These are phyloP conservation scores for Bombus breviceps DNA, from an alignment of 1,140 invertebrate species.

Conservation along the genomic window DNA sequence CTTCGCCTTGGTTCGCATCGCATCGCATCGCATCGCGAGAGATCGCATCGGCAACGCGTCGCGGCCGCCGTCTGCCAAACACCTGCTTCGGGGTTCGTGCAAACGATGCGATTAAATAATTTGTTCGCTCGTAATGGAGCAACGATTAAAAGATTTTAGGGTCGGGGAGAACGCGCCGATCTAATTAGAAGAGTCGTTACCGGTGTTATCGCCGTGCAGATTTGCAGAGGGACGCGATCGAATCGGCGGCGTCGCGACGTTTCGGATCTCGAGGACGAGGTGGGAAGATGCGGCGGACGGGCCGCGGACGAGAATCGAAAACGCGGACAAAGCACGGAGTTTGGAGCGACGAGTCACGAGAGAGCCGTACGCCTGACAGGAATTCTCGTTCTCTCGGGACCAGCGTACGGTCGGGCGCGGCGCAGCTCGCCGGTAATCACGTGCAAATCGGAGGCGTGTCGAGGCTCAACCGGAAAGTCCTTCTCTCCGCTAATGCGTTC, in stretches of 20 bases:
- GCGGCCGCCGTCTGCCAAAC: constrained; percentile 22
- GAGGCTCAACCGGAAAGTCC: constrained; percentile 49
- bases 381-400: constrained; percentile 32
- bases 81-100: constrained; percentile 53
- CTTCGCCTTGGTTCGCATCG: not conserved
- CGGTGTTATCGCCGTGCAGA: not conserved
- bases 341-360: not conserved
- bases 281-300: not conserved
- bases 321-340: not conserved
- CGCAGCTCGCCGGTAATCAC: constrained; percentile 55
- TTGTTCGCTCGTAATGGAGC: constrained; percentile 58
- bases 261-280: not conserved
- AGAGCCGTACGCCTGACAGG: not conserved
- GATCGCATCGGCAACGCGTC: not conserved
- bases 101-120: constrained; percentile 60
- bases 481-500: constrained; percentile 49
- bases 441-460: constrained; percentile 68
- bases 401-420: constrained; percentile 17
- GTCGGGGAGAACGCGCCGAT: constrained; percentile 4
- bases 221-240: not conserved
- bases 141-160: constrained; percentile 60
- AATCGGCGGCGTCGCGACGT: not conserved
- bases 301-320: not conserved
- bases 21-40: not conserved
- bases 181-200: constrained; percentile 40